Conservation (phyloP, 2,113 vertebrate genomes). For the Garra rufa region DNA sequence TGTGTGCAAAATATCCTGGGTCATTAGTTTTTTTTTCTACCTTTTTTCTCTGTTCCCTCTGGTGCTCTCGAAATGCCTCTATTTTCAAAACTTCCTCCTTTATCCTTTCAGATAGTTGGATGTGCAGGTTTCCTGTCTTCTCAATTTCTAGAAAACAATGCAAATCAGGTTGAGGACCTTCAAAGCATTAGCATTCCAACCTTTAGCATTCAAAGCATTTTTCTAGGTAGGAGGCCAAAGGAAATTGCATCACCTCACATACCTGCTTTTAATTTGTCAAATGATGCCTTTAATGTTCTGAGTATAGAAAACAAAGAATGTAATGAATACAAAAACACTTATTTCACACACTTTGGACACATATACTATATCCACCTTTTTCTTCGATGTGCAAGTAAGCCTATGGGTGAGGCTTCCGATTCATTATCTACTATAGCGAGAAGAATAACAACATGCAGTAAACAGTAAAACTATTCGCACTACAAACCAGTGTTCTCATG, state of each 20-base stretch:
- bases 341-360: background rate
- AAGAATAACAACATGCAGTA: too few relatives aligned
- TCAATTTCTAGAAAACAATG: conserved; percentile 81
- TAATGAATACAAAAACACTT: background rate
- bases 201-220: background rate
- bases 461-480: too few relatives aligned
- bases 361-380: background rate
- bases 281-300: conserved; percentile 89
- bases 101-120: conserved; percentile 85
- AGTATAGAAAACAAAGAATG: conserved; percentile 40
- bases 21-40: conserved; percentile 65
- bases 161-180: background rate
- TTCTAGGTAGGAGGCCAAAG: background rate
- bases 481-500: too few relatives aligned
- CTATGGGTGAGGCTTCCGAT: too few relatives aligned
- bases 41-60: conserved; percentile 95
- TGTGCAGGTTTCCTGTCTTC: conserved; percentile 87
- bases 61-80: conserved; percentile 89
- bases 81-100: conserved; percentile 89
- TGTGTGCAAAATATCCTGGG: background rate
- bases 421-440: too few relatives aligned
- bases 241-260: conserved; percentile 65
- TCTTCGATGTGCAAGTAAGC: too few relatives aligned
- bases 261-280: conserved; percentile 89
- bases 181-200: too few relatives aligned